Conservation (phyloP, 2,113 vertebrate species). For the Cranoglanis bouderius region DNA sequence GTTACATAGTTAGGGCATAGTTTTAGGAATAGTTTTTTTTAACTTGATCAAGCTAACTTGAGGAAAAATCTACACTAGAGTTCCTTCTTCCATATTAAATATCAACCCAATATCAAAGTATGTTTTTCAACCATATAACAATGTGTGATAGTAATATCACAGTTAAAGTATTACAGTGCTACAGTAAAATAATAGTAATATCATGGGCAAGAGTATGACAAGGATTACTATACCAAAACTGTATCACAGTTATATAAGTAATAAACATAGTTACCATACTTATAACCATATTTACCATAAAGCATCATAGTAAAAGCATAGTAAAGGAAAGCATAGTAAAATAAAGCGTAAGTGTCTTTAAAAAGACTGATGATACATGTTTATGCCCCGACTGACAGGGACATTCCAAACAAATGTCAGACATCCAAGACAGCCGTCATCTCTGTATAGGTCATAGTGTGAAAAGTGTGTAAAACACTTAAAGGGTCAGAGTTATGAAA, state of each 20-base stretch:
- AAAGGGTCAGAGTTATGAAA: neutral
- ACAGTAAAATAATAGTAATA: neutral
- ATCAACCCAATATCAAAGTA: neutral
- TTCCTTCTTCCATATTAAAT: neutral
- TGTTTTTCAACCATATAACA: neutral
- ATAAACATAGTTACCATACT: neutral
- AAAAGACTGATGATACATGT: neutral
- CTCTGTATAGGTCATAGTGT: neutral
- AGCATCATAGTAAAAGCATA: neutral
- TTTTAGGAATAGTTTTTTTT: neutral
- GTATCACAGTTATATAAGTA: neutral
- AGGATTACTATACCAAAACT: neutral
- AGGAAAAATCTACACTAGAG: neutral
- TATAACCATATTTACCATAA: neutral
- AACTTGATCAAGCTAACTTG: neutral
- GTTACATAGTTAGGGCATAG: neutral
- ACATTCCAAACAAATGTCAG: neutral
- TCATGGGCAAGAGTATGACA: neutral
- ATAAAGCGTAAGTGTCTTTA: neutral
- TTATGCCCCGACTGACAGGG: neutral
- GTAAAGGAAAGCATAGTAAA: too few species aligned
- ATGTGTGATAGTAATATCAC: neutral
- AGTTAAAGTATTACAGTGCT: neutral
- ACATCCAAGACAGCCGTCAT: neutral
- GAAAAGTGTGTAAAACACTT: neutral